A percentile compares a stretch with the other conserved stretches of the same genome.
phyloP scores from a whole-genome alignment of 2,113 vertebrate species.

The Oncorhynchus clarkii region DNA sequence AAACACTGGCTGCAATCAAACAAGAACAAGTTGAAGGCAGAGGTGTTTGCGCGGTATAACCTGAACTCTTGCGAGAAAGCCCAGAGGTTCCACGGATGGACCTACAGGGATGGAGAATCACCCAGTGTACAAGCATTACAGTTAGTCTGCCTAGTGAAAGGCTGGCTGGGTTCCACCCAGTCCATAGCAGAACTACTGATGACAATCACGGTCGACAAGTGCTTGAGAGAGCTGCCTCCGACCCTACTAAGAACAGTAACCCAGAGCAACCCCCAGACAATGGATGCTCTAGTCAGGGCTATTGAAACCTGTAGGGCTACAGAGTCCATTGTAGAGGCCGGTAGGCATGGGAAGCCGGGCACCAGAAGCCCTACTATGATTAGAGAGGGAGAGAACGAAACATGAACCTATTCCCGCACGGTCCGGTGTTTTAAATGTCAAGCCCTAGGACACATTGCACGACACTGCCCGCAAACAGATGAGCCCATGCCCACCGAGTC shows the following conservation, averaged over 20 bases:
- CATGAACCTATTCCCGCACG: background rate
- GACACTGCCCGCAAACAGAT: background rate
- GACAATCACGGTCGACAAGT: too few relatives aligned
- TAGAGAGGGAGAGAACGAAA: background rate
- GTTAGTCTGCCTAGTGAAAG: background rate
- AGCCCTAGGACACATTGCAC: background rate
- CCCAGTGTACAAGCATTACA: background rate
- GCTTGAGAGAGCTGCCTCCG: too few relatives aligned
- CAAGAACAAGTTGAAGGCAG: background rate
- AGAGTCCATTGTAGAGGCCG: too few relatives aligned
- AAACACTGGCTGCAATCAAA: too few relatives aligned
- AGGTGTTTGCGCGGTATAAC: background rate
- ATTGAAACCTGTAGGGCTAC: too few relatives aligned
- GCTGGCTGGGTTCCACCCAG: background rate
- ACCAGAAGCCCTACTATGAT: too few relatives aligned
- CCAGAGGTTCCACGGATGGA: background rate
- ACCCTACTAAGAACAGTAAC: too few relatives aligned
- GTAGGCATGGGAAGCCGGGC: too few relatives aligned
- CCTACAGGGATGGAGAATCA: background rate
- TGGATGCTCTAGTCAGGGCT: too few relatives aligned
- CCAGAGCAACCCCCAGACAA: too few relatives aligned
- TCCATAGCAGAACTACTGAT: background rate
- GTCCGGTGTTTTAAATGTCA: background rate
- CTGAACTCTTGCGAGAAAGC: background rate
- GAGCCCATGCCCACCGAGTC: background rate